Conservation (phyloP, 2,113 vertebrate genomes). For the Halcyon senegalensis region DNA sequence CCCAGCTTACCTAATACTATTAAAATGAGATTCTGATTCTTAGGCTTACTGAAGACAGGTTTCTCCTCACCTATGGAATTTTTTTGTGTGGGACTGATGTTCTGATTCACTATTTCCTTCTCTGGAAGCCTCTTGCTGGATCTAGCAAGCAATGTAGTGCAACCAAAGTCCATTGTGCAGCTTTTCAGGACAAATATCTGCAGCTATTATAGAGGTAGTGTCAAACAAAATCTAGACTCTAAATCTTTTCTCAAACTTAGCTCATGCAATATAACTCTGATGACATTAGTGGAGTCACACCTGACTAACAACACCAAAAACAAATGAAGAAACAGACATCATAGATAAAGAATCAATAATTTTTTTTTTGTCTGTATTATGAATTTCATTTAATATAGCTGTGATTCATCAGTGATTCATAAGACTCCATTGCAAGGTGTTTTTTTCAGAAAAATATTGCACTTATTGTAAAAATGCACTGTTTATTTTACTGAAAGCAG, state of each 20-base stretch:
- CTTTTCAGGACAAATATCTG: neutral
- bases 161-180: neutral
- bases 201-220: neutral
- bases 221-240: neutral
- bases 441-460: neutral
- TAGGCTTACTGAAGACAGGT: neutral
- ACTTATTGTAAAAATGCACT: neutral
- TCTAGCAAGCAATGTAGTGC: neutral
- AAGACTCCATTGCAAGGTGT: neutral
- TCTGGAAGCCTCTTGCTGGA: neutral
- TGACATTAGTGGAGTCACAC: neutral
- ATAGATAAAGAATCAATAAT: neutral
- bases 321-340: neutral
- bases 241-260: neutral
- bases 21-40: neutral
- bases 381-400: neutral
- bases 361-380: neutral
- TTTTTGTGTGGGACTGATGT: neutral
- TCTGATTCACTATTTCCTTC: neutral
- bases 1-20: neutral
- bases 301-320: neutral
- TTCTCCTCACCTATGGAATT: neutral
- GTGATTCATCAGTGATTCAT: neutral
- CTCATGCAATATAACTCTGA: neutral
- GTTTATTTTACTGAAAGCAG: neutral